Evolutionary conservation across 53 echinoderm and acorn worm genomes (phyloP), one percentile per base, ranked within the genome.

Genomic region (Holothuria scabra): DNA sequence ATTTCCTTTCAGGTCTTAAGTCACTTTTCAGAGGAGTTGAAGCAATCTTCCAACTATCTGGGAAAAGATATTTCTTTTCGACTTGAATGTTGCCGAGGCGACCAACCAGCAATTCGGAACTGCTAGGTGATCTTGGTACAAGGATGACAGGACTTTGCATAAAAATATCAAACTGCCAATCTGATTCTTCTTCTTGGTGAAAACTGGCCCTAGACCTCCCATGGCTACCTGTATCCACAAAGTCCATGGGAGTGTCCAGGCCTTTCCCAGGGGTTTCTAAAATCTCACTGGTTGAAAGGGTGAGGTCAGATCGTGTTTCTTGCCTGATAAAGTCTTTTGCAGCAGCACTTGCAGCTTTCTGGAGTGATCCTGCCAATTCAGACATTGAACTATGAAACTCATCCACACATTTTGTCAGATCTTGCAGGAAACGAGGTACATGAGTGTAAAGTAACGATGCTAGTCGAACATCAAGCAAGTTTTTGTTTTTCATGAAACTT

Each of bases 131-230:
- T 23, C 94, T 79, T 4, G 99, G 99, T 41, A 99, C 84, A 46
- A 94, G 87, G 81, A 93, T 92, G 56, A 99, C 90, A 14, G 99
- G 99, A 8, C 92, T 97, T 29, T 97, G 92, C 99, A 97, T 94
- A 24, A 89, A 48, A 67, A 97, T 92, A 49, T 89, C 86, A 83
- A 97, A 89, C 44, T 87, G 90, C 59, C 94, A 69, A 16, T 70
- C 66, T 1, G 3, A 34, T 60, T 38, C 55, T 28, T 34, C 57
- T 57, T 28, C 38, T 21, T 23, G 26, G 18, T 10, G 68, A 46
- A 46, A 64, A 64, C 19, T 72, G 61, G 32, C 76, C 58, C 28
- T 84, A 61, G 26, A 78, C 8, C 52, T 52, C 16, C 52, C 41
- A 41, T 41, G 41, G 41, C 41, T 52, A 52, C 52, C 52, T 3